A percentile compares a stretch with the other conserved stretches of the same genome.
phyloP scores from a whole-genome alignment of 2,888 invertebrate species.

The Dendrolimus pini region DNA sequence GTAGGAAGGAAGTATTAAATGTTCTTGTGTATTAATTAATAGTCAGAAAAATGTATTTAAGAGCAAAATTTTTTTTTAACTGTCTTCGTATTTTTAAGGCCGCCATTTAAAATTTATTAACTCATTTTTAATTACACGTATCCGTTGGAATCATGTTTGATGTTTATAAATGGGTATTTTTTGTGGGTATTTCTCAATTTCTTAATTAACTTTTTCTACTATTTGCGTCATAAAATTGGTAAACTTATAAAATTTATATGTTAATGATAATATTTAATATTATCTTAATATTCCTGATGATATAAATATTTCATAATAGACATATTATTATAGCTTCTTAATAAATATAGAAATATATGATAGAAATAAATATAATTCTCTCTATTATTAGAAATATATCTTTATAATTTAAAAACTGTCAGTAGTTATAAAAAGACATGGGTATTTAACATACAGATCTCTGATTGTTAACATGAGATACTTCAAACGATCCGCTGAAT shows the following conservation, averaged over 20 bases:
- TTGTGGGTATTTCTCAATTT: no score
- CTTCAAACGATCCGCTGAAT: conserved; percentile 43
- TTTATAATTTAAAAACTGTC: conserved; percentile 34
- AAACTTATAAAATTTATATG: no score
- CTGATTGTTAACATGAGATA: conserved; percentile 61
- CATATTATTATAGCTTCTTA: neutral
- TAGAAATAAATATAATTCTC: neutral
- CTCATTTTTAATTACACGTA: no score
- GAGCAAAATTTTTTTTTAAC: conserved; percentile 2
- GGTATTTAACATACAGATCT: conserved; percentile 63
- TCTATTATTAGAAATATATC: conserved; percentile 17
- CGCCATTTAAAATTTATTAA: neutral
- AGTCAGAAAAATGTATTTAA: no score
- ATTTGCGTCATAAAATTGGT: no score
- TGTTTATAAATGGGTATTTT: no score
- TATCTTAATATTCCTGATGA: neutral
- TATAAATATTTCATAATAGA: neutral
- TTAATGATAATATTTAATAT: no score
- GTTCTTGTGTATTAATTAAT: no score
- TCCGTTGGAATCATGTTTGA: no score
- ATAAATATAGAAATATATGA: neutral
- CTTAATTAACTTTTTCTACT: no score
- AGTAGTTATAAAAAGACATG: conserved; percentile 32
- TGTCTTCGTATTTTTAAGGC: conserved; percentile 8
- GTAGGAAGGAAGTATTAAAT: no score